These are phyloP conservation scores for Meiosimyza platycephala DNA, from an alignment of 2,888 invertebrate species.

Conservation along the genomic window DNA sequence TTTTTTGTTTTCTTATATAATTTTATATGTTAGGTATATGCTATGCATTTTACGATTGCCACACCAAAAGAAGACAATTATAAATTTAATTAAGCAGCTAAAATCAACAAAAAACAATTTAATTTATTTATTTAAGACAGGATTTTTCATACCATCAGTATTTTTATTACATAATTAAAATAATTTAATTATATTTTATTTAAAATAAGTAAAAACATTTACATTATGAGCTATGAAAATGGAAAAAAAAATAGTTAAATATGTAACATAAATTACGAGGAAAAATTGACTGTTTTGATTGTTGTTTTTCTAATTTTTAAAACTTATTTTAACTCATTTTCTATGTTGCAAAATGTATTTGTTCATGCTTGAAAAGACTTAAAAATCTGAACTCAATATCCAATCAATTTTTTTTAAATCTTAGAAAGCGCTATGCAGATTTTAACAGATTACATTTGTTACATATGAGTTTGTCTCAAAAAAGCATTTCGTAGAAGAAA, in stretches of 20 bases:
- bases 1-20: slow-evolving; percentile 42
- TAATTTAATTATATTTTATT: slow-evolving; percentile 21
- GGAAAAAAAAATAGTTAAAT: neutral
- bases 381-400: no score
- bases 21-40: slow-evolving; percentile 12
- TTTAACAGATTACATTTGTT: no score
- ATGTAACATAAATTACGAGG: neutral
- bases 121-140: no score
- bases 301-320: slow-evolving; percentile 11
- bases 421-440: no score
- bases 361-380: no score
- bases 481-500: no score
- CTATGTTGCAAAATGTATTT: no score
- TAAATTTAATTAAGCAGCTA: no score
- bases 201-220: slow-evolving; percentile 11
- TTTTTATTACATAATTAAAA: slow-evolving; percentile 40
- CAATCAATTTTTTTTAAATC: no score
- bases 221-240: slow-evolving; percentile 14
- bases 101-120: no score
- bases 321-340: slow-evolving; percentile 9
- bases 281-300: neutral
- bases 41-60: neutral
- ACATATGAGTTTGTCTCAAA: no score
- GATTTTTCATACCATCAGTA: slow-evolving; percentile 29
- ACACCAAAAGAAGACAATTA: no score